A percentile compares a stretch with the other conserved stretches of the same genome.
Evolutionary conservation across 2,113 vertebrate genomes (phyloP).

Genomic region (Nycticorax nycticorax): DNA sequence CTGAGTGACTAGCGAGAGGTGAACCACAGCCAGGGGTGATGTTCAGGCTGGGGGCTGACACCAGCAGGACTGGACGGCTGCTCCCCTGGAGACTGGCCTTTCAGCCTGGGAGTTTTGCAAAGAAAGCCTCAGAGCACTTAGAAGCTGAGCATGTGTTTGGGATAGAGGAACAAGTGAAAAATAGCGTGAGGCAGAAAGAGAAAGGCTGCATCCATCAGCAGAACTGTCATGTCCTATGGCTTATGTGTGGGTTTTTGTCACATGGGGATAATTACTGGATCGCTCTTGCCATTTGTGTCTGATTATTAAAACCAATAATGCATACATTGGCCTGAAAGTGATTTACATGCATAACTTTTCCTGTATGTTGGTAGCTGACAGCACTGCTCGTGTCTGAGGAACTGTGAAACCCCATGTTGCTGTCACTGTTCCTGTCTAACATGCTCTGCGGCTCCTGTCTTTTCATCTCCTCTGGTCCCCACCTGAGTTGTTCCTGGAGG

Average conservation of each 20-base stretch:
- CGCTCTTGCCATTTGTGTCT: not conserved
- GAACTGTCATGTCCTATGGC: not conserved
- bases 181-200: not conserved
- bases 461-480: not conserved
- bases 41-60: not conserved
- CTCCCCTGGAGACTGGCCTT: not conserved
- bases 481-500: not conserved
- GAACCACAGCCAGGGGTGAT: not conserved
- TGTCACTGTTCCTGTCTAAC: not conserved
- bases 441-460: not conserved
- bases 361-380: not conserved
- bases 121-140: not conserved
- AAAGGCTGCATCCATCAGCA: not conserved
- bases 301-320: slow-evolving; percentile 3
- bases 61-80: not conserved
- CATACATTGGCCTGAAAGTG: not conserved
- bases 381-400: not conserved
- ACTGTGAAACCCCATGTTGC: rapidly evolving
- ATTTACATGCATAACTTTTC: not conserved
- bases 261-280: not conserved
- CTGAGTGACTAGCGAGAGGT: not conserved
- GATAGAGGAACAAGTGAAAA: not conserved
- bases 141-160: not conserved
- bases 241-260: not conserved
- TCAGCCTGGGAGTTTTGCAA: not conserved